These are phyloP conservation scores for Dendrocincla fuliginosa DNA, from an alignment of 2,797 vertebrate genomes.

Conservation along the genomic window DNA sequence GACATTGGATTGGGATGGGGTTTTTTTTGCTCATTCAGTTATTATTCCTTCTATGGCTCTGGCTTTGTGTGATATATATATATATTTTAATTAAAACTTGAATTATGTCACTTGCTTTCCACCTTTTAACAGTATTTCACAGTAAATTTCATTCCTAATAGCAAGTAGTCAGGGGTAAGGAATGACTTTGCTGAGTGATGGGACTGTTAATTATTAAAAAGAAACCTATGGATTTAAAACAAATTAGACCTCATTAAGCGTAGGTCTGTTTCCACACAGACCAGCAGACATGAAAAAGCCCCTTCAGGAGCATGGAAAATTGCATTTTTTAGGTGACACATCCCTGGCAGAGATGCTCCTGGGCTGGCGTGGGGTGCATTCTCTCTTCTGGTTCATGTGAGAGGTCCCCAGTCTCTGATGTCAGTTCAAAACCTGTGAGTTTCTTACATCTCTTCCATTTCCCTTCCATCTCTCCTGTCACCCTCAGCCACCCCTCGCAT, in stretches of 20 bases:
- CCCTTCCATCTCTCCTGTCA: background rate
- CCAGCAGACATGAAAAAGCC: background rate
- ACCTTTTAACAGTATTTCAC: conserved; percentile 63
- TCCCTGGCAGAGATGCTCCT: background rate
- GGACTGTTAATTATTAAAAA: conserved; percentile 63
- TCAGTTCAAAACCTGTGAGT: background rate
- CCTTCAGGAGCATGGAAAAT: background rate
- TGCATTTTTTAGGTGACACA: accelerated
- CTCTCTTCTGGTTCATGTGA: background rate
- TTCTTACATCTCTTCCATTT: background rate
- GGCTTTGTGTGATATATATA: conserved; percentile 40
- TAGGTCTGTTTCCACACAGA: conserved; percentile 3
- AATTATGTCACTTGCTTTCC: conserved; percentile 57
- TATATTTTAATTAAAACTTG: conserved; percentile 62
- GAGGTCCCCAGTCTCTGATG: background rate
- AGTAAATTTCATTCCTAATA: conserved; percentile 62
- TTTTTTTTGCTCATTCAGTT: background rate
- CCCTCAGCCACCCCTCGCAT: accelerated
- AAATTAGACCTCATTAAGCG: conserved; percentile 61
- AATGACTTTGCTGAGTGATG: conserved; percentile 53
- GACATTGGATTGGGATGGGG: background rate
- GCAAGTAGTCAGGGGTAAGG: conserved; percentile 42
- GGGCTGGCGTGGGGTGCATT: background rate
- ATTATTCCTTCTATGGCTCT: background rate
- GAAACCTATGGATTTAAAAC: conserved; percentile 62